Evolutionary conservation across 2,888 invertebrate genomes (phyloP).

Genomic region (Ochropleura leucogaster): DNA sequence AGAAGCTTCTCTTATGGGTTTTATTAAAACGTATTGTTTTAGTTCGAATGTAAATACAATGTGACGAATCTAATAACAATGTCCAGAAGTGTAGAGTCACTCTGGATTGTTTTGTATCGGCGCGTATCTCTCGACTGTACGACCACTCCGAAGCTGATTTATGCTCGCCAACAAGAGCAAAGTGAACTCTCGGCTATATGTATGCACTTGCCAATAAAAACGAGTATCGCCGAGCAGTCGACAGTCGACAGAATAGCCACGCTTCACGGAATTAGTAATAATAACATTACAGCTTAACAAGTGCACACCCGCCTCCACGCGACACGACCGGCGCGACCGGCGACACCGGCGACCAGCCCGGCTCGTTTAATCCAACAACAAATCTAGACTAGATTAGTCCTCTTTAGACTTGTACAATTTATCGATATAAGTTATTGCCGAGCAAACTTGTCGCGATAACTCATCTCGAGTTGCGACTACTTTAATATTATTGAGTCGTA

Average conservation of each 20-base stretch:
- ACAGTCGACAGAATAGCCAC: conserved; percentile 25
- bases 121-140: conserved; percentile 37
- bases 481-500: conserved; percentile 23
- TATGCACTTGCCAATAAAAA: conserved; percentile 64
- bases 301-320: conserved; percentile 11
- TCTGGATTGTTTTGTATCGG: conserved; percentile 31
- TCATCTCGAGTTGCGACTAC: conserved; percentile 31
- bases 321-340: background rate
- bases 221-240: conserved; percentile 32
- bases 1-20: background rate
- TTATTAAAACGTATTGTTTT: background rate
- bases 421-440: conserved; percentile 57
- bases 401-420: conserved; percentile 55
- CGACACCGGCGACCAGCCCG: background rate
- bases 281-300: conserved; percentile 51
- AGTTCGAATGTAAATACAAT: conserved; percentile 34
- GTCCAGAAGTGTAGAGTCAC: background rate
- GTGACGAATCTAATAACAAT: conserved; percentile 46
- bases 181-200: conserved; percentile 64
- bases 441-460: conserved; percentile 50
- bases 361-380: conserved; percentile 51
- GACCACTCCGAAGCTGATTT: conserved; percentile 66
- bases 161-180: conserved; percentile 62
- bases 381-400: conserved; percentile 63
- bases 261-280: conserved; percentile 56